Evolutionary conservation across 2,888 invertebrate species (phyloP), one percentile per base, ranked within the genome.

Genomic region (Hypomecis punctinalis): DNA sequence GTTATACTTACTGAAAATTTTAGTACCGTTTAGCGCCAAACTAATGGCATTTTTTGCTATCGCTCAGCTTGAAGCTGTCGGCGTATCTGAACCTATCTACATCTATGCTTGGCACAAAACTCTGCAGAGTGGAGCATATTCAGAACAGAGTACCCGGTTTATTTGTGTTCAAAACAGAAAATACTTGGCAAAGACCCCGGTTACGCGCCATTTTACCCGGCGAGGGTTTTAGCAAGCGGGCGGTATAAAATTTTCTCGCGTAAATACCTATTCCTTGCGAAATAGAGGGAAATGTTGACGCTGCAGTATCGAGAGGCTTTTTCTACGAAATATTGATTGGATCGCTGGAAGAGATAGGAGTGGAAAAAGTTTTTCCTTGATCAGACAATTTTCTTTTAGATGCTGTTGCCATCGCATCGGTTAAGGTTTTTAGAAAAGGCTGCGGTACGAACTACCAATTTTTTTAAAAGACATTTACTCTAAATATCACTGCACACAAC

Each of bases 91-190:
- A 23, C 3, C 23, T 23, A 23, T 23, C 23, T 23, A 23, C 23
- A 23, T 23, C 23, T 23, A 23, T 23, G 23, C 23, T 82, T 83
- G 80, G 80, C 82, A 81, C 81, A 78, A 77, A 75, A 80, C 75
- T 76, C 72, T 72, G 75, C 71, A 67, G 71, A 69, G 76, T 72
- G 77, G 71, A 61, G 73, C 71, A 76, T 74, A 74, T 79, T 77
- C 77, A 75, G 76, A 74, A 76, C 81, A 80, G 76, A 77, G 73
- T 73, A 72, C 70, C 72, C 74, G 78, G 80, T 83, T 82, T 81
- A 82, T 79, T 76, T 74, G 76, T 76, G 76, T 79, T 79, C 72
- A 76, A 75, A 81, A 78, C 79, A 77, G 78, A 80, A 81, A 82
- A 79, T 83, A 78, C 77, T 81, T 78, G 80, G 79, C 81, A 78